Percentiles rank a stretch among this genome's conserved stretches.
Evolutionary conservation across 2,113 vertebrate genomes (phyloP).

Genomic region (Chloropsis hardwickii): DNA sequence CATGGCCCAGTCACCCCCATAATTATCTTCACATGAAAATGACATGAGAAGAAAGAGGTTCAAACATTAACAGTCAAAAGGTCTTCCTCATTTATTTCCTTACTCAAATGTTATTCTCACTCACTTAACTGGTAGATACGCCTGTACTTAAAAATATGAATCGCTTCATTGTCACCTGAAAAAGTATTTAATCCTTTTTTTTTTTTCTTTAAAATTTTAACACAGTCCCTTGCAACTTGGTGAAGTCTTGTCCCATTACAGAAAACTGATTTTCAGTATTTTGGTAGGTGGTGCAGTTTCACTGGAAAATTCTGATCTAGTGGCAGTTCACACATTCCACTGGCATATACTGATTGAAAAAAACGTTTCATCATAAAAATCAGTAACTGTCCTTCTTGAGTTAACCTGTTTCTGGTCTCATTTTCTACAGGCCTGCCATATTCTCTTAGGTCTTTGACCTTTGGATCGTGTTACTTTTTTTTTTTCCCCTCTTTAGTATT

Average conservation of each 20-base stretch:
- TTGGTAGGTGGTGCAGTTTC: background rate
- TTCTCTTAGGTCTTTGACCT: background rate
- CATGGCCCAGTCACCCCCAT: rapidly evolving
- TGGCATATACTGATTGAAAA: background rate
- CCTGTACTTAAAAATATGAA: background rate
- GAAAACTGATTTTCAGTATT: background rate
- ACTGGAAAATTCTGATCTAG: background rate
- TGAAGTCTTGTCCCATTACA: background rate
- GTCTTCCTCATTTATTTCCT: background rate
- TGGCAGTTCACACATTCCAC: background rate
- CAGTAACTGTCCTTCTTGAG: background rate
- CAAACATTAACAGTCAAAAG: background rate
- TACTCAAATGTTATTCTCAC: rapidly evolving
- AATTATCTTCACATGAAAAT: background rate
- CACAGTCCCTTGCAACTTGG: background rate
- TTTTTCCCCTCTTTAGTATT: background rate
- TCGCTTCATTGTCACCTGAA: background rate
- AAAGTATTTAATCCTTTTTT: background rate
- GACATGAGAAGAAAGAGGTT: background rate
- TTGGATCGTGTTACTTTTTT: background rate
- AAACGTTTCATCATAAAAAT: background rate
- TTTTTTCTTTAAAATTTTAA: background rate
- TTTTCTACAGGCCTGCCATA: background rate
- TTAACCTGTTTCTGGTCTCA: background rate
- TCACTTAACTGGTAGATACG: background rate